Conservation (phyloP, 2,113 vertebrate genomes). For the Pseudolaguvia tuberculata region DNA sequence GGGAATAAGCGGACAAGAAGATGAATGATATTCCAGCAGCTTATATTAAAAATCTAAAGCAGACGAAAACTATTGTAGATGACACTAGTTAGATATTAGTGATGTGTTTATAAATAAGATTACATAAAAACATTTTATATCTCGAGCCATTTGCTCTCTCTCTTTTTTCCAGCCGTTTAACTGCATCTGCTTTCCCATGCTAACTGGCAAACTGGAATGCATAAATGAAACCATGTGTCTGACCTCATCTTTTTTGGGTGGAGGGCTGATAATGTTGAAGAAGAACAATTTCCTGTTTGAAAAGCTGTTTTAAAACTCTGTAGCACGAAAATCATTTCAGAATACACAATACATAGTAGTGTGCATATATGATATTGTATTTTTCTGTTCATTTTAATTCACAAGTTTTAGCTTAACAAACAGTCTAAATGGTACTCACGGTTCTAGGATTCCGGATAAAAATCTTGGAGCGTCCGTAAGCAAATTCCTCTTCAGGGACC, state of each 20-base stretch:
- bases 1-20: too few relatives aligned
- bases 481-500: conserved; percentile 82
- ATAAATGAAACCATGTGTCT: conserved; percentile 70
- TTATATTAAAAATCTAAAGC: too few relatives aligned
- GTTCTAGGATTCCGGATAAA: conserved; percentile 98
- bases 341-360: too few relatives aligned
- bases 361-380: too few relatives aligned
- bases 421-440: conserved; percentile 59
- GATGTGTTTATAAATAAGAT: conserved; percentile 26
- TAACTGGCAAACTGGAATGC: conserved; percentile 42
- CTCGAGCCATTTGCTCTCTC: conserved; percentile 2
- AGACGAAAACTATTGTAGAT: too few relatives aligned
- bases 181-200: conserved; percentile 62
- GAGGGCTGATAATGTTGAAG: conserved; percentile 54
- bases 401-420: not conserved
- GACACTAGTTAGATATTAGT: not conserved
- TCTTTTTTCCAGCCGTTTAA: conserved; percentile 19
- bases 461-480: conserved; percentile 94
- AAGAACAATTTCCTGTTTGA: conserved; percentile 54
- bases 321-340: not conserved
- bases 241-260: conserved; percentile 31
- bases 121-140: too few relatives aligned
- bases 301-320: conserved; percentile 27
- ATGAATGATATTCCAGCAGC: too few relatives aligned
- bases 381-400: too few relatives aligned